Evolutionary conservation across 2,888 invertebrate genomes (phyloP).

Genomic region (Xanthorhoe designata): DNA sequence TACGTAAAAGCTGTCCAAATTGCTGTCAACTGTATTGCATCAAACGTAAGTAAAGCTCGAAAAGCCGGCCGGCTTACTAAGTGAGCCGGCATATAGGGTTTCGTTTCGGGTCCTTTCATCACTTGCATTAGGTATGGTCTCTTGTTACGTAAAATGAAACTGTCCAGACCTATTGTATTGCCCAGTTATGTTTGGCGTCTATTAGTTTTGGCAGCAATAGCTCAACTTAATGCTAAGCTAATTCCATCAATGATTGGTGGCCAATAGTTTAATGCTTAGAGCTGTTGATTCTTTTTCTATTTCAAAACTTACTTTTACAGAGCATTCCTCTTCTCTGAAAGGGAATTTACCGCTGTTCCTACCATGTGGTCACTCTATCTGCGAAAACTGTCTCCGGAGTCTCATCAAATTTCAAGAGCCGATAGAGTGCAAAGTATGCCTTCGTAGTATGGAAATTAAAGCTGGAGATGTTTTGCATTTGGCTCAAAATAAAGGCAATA

Average conservation of each 20-base stretch:
- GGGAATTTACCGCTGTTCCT: conserved; percentile 85
- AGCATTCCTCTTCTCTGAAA: conserved; percentile 50
- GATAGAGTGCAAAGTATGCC: conserved; percentile 81
- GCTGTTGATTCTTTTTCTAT: background rate
- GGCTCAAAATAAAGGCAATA: conserved; percentile 52
- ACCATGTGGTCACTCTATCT: conserved; percentile 88
- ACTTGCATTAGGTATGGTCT: background rate
- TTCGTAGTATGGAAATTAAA: conserved; percentile 59
- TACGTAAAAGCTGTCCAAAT: conserved; percentile 71
- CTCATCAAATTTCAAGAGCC: conserved; percentile 69
- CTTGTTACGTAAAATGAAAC: too few relatives aligned
- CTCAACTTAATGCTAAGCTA: too few relatives aligned
- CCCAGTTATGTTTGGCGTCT: too few relatives aligned
- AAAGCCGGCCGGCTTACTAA: background rate
- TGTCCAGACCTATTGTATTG: too few relatives aligned
- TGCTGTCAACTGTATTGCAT: conserved; percentile 72
- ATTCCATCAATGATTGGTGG: too few relatives aligned
- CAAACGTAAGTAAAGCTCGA: conserved; percentile 64
- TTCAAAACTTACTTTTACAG: conserved; percentile 46
- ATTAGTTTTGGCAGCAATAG: too few relatives aligned
- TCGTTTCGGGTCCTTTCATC: too few relatives aligned
- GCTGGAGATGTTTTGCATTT: conserved; percentile 50
- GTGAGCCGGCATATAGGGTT: too few relatives aligned
- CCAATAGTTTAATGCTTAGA: too few relatives aligned
- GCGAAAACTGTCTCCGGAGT: conserved; percentile 86